phyloP scores from a whole-genome alignment of 2,113 vertebrate species.

The Ammospiza nelsoni region DNA sequence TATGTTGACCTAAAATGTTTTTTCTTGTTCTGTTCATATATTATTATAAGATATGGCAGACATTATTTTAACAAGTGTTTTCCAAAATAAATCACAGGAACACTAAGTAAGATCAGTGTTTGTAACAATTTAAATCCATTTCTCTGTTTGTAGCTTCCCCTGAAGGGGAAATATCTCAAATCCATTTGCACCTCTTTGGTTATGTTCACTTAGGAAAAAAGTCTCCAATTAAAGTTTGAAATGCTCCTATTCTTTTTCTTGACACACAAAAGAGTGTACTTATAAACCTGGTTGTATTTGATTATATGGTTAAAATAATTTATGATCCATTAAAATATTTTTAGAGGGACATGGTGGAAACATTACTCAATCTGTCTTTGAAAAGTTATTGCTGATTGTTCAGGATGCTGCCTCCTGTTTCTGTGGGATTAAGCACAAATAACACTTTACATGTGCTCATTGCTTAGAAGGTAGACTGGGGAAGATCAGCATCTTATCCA shows the following conservation, averaged over 20 bases:
- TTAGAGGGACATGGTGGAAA: not conserved
- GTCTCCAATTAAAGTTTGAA: not conserved
- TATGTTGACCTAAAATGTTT: not conserved
- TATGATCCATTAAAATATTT: not conserved
- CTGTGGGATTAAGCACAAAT: not conserved
- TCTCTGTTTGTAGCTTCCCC: not conserved
- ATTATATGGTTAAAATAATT: not conserved
- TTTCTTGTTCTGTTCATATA: not conserved
- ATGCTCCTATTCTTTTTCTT: not conserved
- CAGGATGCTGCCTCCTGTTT: not conserved
- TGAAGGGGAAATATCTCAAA: not conserved
- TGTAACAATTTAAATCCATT: not conserved
- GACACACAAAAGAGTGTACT: not conserved
- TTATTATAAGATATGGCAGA: not conserved
- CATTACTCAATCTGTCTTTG: not conserved
- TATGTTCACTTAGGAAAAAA: not conserved
- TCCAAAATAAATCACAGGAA: not conserved
- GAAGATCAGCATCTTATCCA: constrained; percentile 66
- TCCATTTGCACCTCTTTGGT: not conserved
- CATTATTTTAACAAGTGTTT: not conserved
- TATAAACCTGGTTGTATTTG: not conserved
- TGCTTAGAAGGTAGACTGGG: not conserved
- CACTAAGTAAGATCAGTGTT: not conserved
- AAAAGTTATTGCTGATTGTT: not conserved
- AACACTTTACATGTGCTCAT: not conserved